Conservation (phyloP, 2,113 vertebrate genomes). For the Falcunculus frontatus region DNA sequence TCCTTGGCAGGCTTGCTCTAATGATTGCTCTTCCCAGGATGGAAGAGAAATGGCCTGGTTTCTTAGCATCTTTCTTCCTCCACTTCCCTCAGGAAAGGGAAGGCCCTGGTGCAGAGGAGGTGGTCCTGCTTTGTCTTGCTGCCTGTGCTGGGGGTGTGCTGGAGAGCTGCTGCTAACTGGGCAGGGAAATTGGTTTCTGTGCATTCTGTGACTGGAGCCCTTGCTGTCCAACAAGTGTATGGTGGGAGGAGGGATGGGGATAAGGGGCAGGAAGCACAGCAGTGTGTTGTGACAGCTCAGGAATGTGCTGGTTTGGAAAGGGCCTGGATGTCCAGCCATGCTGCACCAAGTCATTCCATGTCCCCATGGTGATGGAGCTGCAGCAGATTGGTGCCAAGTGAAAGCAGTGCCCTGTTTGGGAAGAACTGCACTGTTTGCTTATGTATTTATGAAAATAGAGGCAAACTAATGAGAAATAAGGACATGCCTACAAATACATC, state of each 20-base stretch:
- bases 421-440: background rate
- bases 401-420: background rate
- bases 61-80: background rate
- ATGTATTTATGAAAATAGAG: background rate
- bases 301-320: background rate
- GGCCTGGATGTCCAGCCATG: background rate
- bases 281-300: background rate
- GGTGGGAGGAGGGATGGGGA: background rate
- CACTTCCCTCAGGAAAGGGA: background rate
- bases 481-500: background rate
- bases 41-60: background rate
- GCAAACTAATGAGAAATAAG: background rate
- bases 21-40: background rate
- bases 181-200: background rate
- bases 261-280: background rate
- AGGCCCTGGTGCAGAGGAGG: background rate
- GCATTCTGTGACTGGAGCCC: background rate
- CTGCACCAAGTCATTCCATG: background rate
- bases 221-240: background rate
- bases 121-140: background rate
- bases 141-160: background rate
- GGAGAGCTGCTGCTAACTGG: background rate
- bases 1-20: background rate
- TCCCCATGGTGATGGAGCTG: background rate
- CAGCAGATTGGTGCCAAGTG: background rate